Evolutionary conservation across 2,888 invertebrate species (phyloP).

Genomic region (Drosophila kanekoi): DNA sequence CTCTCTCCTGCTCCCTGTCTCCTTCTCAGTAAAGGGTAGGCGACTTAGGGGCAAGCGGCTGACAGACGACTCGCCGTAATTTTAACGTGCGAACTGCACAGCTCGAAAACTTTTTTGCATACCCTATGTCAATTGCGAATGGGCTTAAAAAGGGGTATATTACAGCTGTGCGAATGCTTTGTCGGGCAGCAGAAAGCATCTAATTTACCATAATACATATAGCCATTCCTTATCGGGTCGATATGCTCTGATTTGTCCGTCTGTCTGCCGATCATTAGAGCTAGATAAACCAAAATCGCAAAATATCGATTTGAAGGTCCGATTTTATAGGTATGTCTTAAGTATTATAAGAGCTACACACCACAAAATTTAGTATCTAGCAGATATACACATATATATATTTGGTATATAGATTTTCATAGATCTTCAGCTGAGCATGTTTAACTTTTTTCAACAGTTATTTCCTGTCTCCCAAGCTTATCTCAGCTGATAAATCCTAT

Average conservation of each 20-base stretch:
- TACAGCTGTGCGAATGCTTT: background rate
- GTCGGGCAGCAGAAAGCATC: too few relatives aligned
- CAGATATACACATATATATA: background rate
- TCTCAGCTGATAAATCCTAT: too few relatives aligned
- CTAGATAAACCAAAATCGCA: background rate
- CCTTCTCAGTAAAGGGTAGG: conserved; percentile 31
- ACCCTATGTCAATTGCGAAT: background rate
- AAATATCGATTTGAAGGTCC: background rate
- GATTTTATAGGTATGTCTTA: background rate
- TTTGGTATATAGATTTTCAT: too few relatives aligned
- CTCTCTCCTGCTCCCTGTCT: too few relatives aligned
- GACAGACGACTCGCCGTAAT: conserved; percentile 58
- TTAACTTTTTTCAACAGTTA: too few relatives aligned
- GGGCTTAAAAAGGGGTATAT: background rate
- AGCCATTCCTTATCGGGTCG: too few relatives aligned
- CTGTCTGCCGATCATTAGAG: too few relatives aligned
- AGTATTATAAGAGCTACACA: background rate
- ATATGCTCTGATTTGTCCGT: too few relatives aligned
- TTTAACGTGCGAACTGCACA: conserved; percentile 75
- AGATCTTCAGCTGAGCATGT: too few relatives aligned
- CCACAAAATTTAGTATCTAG: background rate
- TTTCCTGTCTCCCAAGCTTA: background rate
- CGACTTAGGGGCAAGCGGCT: conserved; percentile 20
- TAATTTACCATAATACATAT: too few relatives aligned
- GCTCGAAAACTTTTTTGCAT: conserved; percentile 42